phyloP scores from a whole-genome alignment of 2,888 invertebrate genomes.

The Lydus trimaculatus region DNA sequence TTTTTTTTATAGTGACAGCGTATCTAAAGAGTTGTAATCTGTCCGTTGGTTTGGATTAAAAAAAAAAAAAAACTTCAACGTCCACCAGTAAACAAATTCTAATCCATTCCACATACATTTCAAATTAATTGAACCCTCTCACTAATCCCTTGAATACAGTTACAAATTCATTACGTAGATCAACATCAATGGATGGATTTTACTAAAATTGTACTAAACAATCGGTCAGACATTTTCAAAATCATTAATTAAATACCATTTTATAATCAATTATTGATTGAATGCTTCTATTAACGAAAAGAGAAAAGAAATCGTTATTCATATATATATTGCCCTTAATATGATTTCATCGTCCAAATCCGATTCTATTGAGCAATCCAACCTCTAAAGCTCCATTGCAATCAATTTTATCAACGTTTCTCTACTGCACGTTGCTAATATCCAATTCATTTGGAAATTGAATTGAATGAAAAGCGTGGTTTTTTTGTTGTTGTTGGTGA shows the following conservation, averaged over 20 bases:
- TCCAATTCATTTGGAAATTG: background rate
- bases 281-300: no score
- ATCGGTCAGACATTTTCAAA: background rate
- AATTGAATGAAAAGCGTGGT: background rate
- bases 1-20: no score
- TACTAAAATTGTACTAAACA: background rate
- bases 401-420: conserved; percentile 1
- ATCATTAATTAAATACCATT: no score
- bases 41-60: background rate
- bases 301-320: no score
- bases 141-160: background rate
- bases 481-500: no score
- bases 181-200: conserved; percentile 1
- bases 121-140: conserved; percentile 2
- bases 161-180: background rate
- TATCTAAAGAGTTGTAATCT: no score
- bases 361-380: conserved; percentile 2
- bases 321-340: background rate
- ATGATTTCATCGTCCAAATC: background rate
- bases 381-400: background rate
- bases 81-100: background rate
- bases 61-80: no score
- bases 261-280: no score
- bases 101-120: background rate
- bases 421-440: background rate